Conservation (phyloP, 2,888 invertebrate genomes). For the Rhodophaea formosa region DNA sequence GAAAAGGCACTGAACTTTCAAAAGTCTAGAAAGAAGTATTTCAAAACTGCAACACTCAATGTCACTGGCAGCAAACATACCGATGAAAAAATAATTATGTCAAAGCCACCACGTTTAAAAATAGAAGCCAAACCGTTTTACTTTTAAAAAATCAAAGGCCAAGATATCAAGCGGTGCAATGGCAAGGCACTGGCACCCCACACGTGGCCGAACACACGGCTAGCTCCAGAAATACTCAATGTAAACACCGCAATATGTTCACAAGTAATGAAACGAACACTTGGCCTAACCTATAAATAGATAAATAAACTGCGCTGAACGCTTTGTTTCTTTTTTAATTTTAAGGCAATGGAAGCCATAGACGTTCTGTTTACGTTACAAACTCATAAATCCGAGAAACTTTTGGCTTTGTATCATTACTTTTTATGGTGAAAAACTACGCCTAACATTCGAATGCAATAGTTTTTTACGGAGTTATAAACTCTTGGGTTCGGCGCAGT, state of each 20-base stretch:
- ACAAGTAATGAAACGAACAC: constrained; percentile 69
- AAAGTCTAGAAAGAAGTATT: neutral
- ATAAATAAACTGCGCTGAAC: constrained; percentile 54
- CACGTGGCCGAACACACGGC: constrained; percentile 69
- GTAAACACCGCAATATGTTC: constrained; percentile 73
- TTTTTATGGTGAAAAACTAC: constrained; percentile 1
- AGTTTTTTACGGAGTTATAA: neutral
- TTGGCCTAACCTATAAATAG: constrained; percentile 69
- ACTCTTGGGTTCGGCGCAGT: neutral
- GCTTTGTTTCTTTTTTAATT: constrained; percentile 17
- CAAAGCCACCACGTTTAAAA: neutral
- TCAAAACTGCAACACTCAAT: neutral
- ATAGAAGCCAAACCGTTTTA: constrained; percentile 18
- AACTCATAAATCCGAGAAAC: neutral
- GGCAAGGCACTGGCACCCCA: constrained; percentile 41
- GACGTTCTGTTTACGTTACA: neutral
- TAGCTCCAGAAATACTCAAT: constrained; percentile 69
- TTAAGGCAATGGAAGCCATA: constrained; percentile 5
- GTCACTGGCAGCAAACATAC: neutral
- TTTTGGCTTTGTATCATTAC: neutral
- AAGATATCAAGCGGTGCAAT: constrained; percentile 33
- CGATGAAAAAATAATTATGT: neutral
- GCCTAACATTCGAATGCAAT: neutral
- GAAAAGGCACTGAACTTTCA: too few relatives aligned
- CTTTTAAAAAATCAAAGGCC: constrained; percentile 42